Percentiles rank a stretch among this genome's conserved stretches.
Conservation (phyloP, 2,888 invertebrate species). For the Choristoneura rosaceana region DNA sequence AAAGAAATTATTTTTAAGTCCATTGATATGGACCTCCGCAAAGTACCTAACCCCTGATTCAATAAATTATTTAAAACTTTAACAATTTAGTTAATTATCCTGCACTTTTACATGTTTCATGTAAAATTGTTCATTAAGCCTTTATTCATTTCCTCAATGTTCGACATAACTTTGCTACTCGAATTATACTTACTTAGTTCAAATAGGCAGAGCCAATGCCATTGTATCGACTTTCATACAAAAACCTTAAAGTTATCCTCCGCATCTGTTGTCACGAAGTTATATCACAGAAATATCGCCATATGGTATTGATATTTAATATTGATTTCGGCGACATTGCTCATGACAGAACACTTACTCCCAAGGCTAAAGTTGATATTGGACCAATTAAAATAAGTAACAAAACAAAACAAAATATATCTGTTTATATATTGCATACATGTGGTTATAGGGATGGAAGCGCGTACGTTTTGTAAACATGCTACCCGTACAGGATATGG, state of each 20-base stretch:
- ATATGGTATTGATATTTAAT: slow-evolving; percentile 10
- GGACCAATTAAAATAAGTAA: background rate
- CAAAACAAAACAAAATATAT: background rate
- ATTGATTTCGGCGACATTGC: background rate
- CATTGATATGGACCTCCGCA: no score
- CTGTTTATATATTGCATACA: background rate
- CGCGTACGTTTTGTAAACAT: no score
- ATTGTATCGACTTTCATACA: background rate
- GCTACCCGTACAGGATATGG: no score
- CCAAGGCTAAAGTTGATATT: background rate
- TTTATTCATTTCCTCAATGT: background rate
- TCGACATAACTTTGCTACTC: background rate
- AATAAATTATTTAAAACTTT: background rate
- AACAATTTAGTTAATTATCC: background rate
- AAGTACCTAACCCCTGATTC: no score
- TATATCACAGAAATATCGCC: background rate
- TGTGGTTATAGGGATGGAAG: no score
- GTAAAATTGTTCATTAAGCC: background rate
- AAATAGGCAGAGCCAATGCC: background rate
- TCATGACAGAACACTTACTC: background rate
- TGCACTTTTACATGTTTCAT: background rate
- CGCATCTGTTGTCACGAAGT: background rate
- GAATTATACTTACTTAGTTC: no score
- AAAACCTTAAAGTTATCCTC: slow-evolving; percentile 1
- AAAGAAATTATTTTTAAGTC: no score